Base-by-base conservation (phyloP, 2,113 vertebrate species). In the Gambusia holbrooki region DNA sequence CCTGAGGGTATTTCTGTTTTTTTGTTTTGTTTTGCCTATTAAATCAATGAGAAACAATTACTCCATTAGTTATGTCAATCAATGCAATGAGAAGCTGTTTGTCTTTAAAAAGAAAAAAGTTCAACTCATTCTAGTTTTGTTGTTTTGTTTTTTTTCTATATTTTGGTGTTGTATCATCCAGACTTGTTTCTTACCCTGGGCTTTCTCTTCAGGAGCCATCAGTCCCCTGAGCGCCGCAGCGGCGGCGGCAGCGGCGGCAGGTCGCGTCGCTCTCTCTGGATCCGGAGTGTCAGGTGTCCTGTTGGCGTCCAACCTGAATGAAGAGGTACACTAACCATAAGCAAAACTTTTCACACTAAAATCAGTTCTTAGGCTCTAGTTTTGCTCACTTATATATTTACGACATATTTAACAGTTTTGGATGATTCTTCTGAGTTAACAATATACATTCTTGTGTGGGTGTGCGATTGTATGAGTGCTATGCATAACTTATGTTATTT, bases 291-390 rank as follows among this genome's bases (percentile, higher is more conserved):
- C 97, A 48, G 98, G 96, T 58, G 98, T 99, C 73, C 96, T 99
- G 72, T 90, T 99, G 92, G 97, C 97, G 87, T 98, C 97, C 95
- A 99, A 99, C 94, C 95, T 99, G 81, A 99, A 99, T 76, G 97
- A 99, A 92, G 98, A 99, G 98, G 98, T 99, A 94, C 89, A 89
- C 54, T 42, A 42, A 76, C 66, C 29, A 54, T 25, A 65, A 14
- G 6, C 54, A 48, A 5, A 65, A 69, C 35, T 11, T 29, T 15
- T 1, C 25, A 5, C 29, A 14, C 2, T 77, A 27, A 81, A 48
- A n/a, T 7, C 1, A 7, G 30, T 13, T 69, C 17, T 64, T 19
- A 17, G 42, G n/a, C 19, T 73, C 67, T 61, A 32, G 32, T 67
- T 32, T 11, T 58, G 70, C 17, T 27, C 27, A 29, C 58, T 37